Evolutionary conservation across 2,888 invertebrate genomes (phyloP), one percentile per base, ranked within the genome.

Genomic region (Eupithecia pulchellata): DNA sequence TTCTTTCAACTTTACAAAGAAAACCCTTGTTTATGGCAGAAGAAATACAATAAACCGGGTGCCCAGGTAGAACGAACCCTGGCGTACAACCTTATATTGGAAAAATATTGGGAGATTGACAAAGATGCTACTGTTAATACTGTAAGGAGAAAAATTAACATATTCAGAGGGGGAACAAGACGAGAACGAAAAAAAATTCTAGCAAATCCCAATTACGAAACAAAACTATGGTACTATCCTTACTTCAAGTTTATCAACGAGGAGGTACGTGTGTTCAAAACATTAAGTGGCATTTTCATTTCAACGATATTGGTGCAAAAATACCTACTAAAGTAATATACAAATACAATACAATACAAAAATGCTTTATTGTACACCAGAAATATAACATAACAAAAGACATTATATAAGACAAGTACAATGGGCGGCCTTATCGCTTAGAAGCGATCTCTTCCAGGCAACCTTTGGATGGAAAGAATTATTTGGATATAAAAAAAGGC

Each of bases 91-190:
- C 9, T 74, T 3, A 32, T 76, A 1, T 17, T 76, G 4, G 76
- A 76, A 64, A 76, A 76, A 20, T 39, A 70, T 34, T 76, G 74
- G 76, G 76, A 76, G 11, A 39, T 69, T 0, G 61, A 74, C 29
- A 64, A 36, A 9, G 27, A 25, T 5, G 72, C 69, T 0, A 69
- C 67, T 20, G 0, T 62, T 11, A 66, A 66, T 0, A 36, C 14
- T 0, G 25, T 73, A 4, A 69, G 36, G 66, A 69, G 32, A 8
- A 72, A 69, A 9, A n/a, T 76, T 1, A 4, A 2, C 1, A 17
- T 17, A 0, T 67, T 72, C 14, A 62, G 66, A 11, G 6, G 64
- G 11, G 52, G 58, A 8, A 5, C 68, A 11, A 11, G 1, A 20
- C 68, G 34, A 62, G 69, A 71, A 52, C 4, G 64, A 1, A 39